Conservation (phyloP, 1,140 invertebrate species). For the Heliconius nattereri region DNA sequence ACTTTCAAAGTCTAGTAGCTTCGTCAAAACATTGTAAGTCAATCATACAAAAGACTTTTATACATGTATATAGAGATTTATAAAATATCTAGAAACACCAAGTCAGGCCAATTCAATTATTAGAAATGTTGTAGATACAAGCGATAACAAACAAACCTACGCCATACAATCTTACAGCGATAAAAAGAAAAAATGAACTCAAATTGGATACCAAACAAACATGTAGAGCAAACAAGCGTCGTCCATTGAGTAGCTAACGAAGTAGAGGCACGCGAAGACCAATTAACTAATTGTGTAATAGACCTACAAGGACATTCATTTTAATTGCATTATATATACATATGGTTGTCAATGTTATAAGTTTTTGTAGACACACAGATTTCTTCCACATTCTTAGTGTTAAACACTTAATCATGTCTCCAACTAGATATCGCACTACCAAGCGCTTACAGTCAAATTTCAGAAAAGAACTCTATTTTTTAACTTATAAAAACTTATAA, state of each 20-base stretch:
- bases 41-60: not conserved
- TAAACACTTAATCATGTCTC: too few relatives aligned
- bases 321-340: constrained; percentile 12
- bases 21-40: too few relatives aligned
- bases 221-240: constrained; percentile 2
- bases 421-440: too few relatives aligned
- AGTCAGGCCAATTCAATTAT: not conserved
- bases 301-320: not conserved
- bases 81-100: not conserved
- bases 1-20: too few relatives aligned
- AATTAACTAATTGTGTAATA: constrained; percentile 50
- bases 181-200: constrained; percentile 1
- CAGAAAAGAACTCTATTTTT: too few relatives aligned
- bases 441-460: too few relatives aligned
- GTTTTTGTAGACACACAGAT: not conserved
- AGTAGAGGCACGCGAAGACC: constrained; percentile 39
- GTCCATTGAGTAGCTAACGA: constrained; percentile 36
- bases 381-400: not conserved
- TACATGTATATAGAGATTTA: not conserved
- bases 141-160: not conserved
- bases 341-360: not conserved
- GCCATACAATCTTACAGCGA: not conserved
- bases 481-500: too few relatives aligned
- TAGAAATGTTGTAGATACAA: not conserved
- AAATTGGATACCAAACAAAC: constrained; percentile 9